Base-by-base conservation (phyloP, 2,113 vertebrate species). In the Larimichthys crocea region DNA sequence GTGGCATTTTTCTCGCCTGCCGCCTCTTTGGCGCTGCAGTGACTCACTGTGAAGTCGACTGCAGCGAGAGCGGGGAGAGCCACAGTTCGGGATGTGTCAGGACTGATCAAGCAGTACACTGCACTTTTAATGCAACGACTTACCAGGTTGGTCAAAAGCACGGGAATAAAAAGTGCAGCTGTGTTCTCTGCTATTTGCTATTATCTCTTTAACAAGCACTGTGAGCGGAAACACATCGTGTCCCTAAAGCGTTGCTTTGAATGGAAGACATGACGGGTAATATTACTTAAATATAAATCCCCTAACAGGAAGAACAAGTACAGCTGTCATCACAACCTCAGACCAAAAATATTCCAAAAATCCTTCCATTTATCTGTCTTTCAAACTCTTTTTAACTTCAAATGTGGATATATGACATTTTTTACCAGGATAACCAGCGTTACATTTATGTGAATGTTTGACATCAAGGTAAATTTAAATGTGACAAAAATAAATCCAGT, bases 21-120 rank as follows among this genome's bases (percentile, higher is more conserved):
- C 22, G 3, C 73, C 64, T 74, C 72, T 62, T 66, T 20, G 63
- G 66, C 31, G 10, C 84, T 24, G 44, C 73, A 3, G 66, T 84
- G 80, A 86, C 42, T 87, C 82, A 80, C 66, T 4, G 73, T 56
- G 76, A 70, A 75, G 81, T 73, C 31, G 68, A 78, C 76, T 62
- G 83, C 76, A 26, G 74, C 15, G 74, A 76, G 53, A 1, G 76
- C 16, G 3, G 53, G 77, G 49, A 40, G 61, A 69, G 74, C 15
- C 85, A 44, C 66, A 44, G 86, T 74, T 80, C 22, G 4, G 67
- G 59, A 87, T 60, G 80, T 88, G 86, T 89, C 87, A 76, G 80
- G 70, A 67, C 66, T 76, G 62, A 85, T 87, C 85, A 79, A 53
- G 59, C 59, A 35, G 62, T 19, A 74, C 79, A 17, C 24, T 24